phyloP scores from a whole-genome alignment of 37 sponge, comb jelly and placozoan genomes.

The Amphimedon queenslandica region DNA sequence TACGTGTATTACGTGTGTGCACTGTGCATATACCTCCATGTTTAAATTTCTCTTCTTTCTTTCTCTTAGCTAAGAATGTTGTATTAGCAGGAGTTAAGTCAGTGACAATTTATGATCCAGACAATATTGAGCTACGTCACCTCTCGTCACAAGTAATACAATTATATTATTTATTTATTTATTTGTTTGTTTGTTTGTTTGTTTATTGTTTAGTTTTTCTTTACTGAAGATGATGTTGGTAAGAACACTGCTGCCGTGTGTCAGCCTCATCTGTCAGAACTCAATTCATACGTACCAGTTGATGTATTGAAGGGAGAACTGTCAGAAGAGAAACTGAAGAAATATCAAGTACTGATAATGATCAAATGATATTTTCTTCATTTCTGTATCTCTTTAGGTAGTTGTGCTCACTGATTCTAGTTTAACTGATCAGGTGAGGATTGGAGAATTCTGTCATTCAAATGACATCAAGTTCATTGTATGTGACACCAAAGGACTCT shows the following conservation, averaged over 20 bases:
- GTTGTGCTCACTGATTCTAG: slow-evolving; percentile 78
- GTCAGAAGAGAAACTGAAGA: slow-evolving; percentile 46
- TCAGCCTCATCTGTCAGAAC: slow-evolving; percentile 65
- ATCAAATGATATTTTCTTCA: too few relatives aligned
- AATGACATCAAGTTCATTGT: slow-evolving; percentile 75
- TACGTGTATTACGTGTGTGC: too few relatives aligned
- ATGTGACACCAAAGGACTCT: slow-evolving; percentile 77
- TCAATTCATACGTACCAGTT: slow-evolving; percentile 79
- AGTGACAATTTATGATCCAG: slow-evolving; percentile 88
- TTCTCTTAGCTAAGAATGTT: slow-evolving; percentile 81
- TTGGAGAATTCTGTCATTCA: slow-evolving; percentile 83
- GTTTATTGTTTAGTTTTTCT: slow-evolving; percentile 63
- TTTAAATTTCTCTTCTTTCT: background rate
- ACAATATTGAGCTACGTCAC: slow-evolving; percentile 47
- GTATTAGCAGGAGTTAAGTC: slow-evolving; percentile 91
- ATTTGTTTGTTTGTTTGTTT: too few relatives aligned
- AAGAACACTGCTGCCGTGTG: slow-evolving; percentile 79
- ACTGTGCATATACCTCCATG: too few relatives aligned
- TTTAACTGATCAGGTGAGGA: slow-evolving; percentile 69
- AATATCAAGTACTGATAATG: slow-evolving; percentile 55
- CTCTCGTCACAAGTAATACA: slow-evolving; percentile 97
- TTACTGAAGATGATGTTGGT: slow-evolving; percentile 74
- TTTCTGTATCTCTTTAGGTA: slow-evolving; percentile 38
- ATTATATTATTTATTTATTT: too few relatives aligned
- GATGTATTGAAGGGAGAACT: slow-evolving; percentile 44